phyloP scores from a whole-genome alignment of 2,888 invertebrate genomes.

The Drosophila cognata region DNA sequence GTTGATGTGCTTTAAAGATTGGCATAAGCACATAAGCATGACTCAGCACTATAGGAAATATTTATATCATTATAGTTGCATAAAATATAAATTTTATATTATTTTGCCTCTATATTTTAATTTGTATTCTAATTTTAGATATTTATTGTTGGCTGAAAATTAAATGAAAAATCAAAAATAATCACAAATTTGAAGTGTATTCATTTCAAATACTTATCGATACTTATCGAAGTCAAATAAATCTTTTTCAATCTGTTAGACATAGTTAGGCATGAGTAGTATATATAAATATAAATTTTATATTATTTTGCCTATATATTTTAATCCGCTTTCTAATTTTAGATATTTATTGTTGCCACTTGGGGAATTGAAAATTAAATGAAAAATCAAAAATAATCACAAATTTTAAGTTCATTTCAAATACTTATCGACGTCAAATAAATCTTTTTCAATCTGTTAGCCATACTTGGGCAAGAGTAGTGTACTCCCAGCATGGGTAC shows the following conservation, averaged over 20 bases:
- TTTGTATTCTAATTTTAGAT: neutral
- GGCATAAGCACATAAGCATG: neutral
- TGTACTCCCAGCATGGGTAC: neutral
- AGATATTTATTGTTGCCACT: neutral
- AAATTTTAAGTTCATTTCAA: rapidly evolving
- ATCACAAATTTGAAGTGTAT: rapidly evolving
- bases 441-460: neutral
- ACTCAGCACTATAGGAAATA: neutral
- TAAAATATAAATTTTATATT: too few relatives aligned
- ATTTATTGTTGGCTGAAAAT: neutral
- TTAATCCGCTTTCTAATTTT: neutral
- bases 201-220: neutral
- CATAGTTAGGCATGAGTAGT: neutral
- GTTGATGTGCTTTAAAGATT: neutral
- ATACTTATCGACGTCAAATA: neutral
- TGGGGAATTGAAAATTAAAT: neutral
- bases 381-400: neutral
- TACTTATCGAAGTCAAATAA: neutral
- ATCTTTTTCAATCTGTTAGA: neutral
- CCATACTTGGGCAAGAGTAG: neutral
- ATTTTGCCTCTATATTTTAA: neutral
- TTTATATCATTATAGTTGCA: neutral
- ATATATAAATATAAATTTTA: too few relatives aligned
- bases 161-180: neutral
- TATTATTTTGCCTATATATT: neutral